Percentiles rank a stretch among this genome's conserved stretches.
phyloP scores from a whole-genome alignment of 2,113 vertebrate genomes.

The Sapayoa aenigma region DNA sequence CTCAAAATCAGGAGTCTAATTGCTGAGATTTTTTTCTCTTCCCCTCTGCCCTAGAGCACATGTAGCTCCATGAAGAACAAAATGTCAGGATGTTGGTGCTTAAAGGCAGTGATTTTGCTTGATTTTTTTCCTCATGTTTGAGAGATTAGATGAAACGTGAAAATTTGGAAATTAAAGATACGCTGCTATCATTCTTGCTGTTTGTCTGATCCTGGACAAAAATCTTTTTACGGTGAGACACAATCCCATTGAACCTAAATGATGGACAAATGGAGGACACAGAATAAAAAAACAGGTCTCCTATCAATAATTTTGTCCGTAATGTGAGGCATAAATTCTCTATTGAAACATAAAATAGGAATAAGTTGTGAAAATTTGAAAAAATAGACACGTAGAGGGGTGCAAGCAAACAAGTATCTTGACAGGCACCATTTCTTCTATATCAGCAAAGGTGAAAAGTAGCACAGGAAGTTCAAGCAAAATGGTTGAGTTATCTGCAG shows the following conservation, averaged over 20 bases:
- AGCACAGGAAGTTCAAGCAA: neutral
- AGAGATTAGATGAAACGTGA: neutral
- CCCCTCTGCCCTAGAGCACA: neutral
- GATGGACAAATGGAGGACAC: neutral
- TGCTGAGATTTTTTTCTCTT: neutral
- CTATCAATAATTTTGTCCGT: neutral
- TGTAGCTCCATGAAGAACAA: neutral
- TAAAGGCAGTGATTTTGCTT: neutral
- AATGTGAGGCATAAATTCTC: neutral
- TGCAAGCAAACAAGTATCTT: neutral
- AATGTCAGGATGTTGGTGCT: neutral
- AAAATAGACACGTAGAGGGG: neutral
- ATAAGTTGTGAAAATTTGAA: neutral
- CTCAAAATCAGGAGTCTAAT: neutral
- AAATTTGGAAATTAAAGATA: neutral
- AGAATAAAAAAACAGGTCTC: neutral
- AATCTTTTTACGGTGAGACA: neutral
- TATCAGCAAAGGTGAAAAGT: neutral
- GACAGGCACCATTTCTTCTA: neutral
- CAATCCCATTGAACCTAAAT: neutral
- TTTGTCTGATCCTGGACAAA: neutral
- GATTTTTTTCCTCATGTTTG: neutral
- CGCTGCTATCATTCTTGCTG: neutral
- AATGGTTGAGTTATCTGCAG: neutral
- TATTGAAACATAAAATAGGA: neutral